phyloP scores from a whole-genome alignment of 2,888 invertebrate species.

The Hetaerina titia region DNA sequence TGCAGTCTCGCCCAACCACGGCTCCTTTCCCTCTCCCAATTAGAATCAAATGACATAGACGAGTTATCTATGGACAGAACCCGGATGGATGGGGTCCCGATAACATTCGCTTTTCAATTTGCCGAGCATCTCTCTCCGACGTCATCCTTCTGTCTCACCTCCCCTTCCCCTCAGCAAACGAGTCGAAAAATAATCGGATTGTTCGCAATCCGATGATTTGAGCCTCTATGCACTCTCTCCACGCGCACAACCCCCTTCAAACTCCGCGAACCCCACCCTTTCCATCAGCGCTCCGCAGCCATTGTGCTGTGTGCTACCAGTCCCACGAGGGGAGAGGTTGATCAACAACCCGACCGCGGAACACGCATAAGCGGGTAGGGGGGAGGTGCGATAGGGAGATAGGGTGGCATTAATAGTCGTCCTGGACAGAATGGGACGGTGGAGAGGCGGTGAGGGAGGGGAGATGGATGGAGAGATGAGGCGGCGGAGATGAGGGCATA shows the following conservation, averaged over 20 bases:
- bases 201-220: conserved; percentile 27
- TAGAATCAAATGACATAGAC: not conserved
- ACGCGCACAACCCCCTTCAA: not conserved
- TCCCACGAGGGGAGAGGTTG: not conserved
- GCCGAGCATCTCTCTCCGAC: not conserved
- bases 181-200: conserved; percentile 27
- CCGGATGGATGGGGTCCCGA: not conserved
- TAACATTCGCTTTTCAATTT: conserved; percentile 35
- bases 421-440: not conserved
- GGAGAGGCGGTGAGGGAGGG: not conserved
- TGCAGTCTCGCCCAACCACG: too few species aligned
- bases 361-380: not conserved
- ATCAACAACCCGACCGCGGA: not conserved
- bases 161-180: not conserved
- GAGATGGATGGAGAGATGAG: not conserved
- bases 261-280: not conserved
- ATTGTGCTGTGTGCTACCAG: not conserved
- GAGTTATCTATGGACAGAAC: not conserved
- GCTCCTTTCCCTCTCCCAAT: not conserved
- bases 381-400: not conserved
- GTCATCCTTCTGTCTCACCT: not conserved
- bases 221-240: not conserved
- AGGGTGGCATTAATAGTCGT: not conserved
- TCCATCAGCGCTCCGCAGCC: not conserved
- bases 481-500: not conserved